Conservation (phyloP, 2,888 invertebrate genomes). For the Apotomis capreana region DNA sequence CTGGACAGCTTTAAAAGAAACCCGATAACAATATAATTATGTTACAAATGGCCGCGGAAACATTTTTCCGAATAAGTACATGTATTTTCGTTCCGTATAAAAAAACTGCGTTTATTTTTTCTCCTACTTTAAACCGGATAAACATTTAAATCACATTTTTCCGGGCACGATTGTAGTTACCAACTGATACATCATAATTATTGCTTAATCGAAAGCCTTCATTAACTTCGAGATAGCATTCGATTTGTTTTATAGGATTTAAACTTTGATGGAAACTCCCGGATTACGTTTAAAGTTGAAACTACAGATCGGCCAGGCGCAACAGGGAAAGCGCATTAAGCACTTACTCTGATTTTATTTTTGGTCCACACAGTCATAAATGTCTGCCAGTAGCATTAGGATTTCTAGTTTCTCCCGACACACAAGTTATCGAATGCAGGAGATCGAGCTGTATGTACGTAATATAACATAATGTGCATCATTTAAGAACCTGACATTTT, state of each 20-base stretch:
- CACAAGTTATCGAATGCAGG: neutral
- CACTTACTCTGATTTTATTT: neutral
- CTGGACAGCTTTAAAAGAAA: conserved; percentile 44
- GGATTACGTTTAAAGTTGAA: neutral
- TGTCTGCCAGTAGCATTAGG: neutral
- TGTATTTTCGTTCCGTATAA: neutral
- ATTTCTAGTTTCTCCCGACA: neutral
- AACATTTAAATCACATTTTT: neutral
- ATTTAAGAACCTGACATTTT: no score
- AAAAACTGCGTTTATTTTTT: no score
- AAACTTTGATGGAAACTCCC: conserved; percentile 13
- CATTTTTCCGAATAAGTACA: neutral
- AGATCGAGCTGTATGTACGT: neutral
- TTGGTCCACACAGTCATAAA: neutral
- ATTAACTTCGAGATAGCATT: neutral
- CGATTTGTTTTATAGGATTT: conserved; percentile 9
- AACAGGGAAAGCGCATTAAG: conserved; percentile 28
- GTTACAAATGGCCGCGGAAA: conserved; percentile 19
- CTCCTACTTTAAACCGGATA: no score
- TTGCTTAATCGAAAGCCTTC: conserved; percentile 9
- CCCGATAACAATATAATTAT: conserved; percentile 38
- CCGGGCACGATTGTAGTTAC: neutral
- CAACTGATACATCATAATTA: conserved; percentile 3
- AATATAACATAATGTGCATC: neutral
- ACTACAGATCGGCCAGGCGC: neutral